Conservation (phyloP, 2,888 invertebrate genomes). For the Cerceris rybyensis region DNA sequence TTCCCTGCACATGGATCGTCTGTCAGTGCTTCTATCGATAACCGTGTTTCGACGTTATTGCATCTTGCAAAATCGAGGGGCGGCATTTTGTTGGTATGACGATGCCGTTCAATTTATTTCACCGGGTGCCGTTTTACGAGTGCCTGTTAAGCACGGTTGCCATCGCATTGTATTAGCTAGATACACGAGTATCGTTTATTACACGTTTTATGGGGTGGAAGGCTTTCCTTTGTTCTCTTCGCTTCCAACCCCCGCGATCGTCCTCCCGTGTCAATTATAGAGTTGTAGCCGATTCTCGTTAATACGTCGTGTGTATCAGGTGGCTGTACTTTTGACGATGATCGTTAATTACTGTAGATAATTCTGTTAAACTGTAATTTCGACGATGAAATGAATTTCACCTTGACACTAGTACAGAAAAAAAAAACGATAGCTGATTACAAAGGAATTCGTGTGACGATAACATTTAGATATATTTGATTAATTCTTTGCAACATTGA, state of each 20-base stretch:
- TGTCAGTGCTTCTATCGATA: conserved; percentile 17
- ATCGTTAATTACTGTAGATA: neutral
- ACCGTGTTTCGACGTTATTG: conserved; percentile 28
- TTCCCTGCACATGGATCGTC: neutral
- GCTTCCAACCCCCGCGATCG: neutral
- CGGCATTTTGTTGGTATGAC: conserved; percentile 34
- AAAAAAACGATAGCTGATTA: neutral
- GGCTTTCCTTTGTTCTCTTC: neutral
- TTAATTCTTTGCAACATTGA: too few relatives aligned
- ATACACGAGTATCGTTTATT: conserved; percentile 64
- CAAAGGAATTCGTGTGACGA: too few relatives aligned
- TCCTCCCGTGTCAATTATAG: neutral
- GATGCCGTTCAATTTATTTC: conserved; percentile 60
- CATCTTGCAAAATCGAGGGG: conserved; percentile 29
- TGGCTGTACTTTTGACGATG: neutral
- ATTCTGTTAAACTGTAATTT: neutral
- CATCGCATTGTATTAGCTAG: conserved; percentile 61
- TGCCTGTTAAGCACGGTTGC: conserved; percentile 52
- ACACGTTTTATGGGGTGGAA: conserved; percentile 40
- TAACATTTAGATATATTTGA: too few relatives aligned
- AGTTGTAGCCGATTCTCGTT: neutral
- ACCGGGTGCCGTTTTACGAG: conserved; percentile 53
- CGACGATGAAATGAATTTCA: neutral
- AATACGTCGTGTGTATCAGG: neutral
- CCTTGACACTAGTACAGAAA: neutral